Conservation (phyloP, 2,113 vertebrate species). For the Pholis gunnellus region DNA sequence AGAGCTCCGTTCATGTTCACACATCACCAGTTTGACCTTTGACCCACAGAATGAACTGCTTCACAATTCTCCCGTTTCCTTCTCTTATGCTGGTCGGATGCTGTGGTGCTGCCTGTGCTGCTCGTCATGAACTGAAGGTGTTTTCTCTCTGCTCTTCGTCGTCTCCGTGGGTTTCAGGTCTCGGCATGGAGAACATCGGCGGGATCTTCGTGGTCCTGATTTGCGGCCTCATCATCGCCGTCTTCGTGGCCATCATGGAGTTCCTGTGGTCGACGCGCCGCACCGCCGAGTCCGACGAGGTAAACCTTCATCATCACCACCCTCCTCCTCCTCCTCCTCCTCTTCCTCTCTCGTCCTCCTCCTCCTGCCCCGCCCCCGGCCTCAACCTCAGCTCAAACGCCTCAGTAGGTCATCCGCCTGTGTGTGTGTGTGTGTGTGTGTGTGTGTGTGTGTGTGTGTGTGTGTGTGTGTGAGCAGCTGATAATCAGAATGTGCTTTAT, state of each 20-base stretch:
- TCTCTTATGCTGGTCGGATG: too few species aligned
- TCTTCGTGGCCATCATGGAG: conserved; percentile 93
- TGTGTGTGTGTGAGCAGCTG: background rate
- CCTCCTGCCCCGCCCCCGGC: conserved; percentile 36
- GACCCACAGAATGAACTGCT: too few species aligned
- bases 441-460: conserved; percentile 10
- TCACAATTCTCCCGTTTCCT: too few species aligned
- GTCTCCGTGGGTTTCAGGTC: conserved; percentile 63
- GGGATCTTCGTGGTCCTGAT: conserved; percentile 94
- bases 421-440: conserved; percentile 15
- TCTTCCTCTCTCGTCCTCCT: conserved; percentile 28
- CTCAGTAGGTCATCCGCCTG: conserved; percentile 42
- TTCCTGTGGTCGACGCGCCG: conserved; percentile 92
- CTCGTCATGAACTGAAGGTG: too few species aligned
- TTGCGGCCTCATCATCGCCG: conserved; percentile 92
- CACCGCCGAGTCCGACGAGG: conserved; percentile 90
- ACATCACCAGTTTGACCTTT: too few species aligned
- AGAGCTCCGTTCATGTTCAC: too few species aligned
- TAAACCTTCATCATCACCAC: conserved; percentile 73
- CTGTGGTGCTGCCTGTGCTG: too few species aligned
- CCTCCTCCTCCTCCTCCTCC: conserved; percentile 29
- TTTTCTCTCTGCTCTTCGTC: too few species aligned
- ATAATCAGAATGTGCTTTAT: background rate
- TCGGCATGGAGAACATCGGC: conserved; percentile 94
- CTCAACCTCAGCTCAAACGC: conserved; percentile 16